Percentiles rank a stretch among this genome's conserved stretches.
Evolutionary conservation across 2,797 vertebrate species (phyloP).

Genomic region (Synaphobranchus kaupii): DNA sequence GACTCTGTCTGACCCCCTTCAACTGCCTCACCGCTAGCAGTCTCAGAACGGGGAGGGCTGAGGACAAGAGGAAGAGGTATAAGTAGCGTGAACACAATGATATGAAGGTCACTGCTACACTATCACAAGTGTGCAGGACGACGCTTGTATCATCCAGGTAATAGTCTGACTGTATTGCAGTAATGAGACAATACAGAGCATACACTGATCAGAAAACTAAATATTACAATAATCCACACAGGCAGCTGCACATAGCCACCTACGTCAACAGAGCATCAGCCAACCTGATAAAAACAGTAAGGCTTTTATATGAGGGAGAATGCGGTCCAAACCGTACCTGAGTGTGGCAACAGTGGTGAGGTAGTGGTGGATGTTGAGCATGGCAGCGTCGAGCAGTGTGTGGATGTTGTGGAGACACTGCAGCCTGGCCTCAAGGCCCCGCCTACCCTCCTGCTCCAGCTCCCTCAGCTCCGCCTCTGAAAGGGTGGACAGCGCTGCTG

Average conservation of each 20-base stretch:
- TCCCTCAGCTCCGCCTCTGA: conserved; percentile 88
- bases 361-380: conserved; percentile 97
- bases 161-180: neutral
- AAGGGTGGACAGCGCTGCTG: conserved; percentile 83
- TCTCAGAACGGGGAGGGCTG: conserved; percentile 69
- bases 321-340: conserved; percentile 62
- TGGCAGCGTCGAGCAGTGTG: conserved; percentile 91
- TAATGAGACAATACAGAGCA: neutral
- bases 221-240: neutral
- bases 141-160: neutral
- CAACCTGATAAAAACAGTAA: neutral
- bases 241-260: neutral
- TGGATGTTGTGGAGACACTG: conserved; percentile 96
- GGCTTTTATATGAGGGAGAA: neutral
- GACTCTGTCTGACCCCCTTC: conserved; percentile 37
- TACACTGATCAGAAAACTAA: neutral
- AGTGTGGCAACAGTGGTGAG: conserved; percentile 86
- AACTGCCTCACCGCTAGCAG: conserved; percentile 42
- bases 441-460: conserved; percentile 88
- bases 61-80: conserved; percentile 26
- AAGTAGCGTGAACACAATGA: neutral
- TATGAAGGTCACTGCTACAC: neutral
- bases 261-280: neutral
- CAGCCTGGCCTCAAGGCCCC: conserved; percentile 86
- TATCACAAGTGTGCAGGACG: neutral